phyloP scores from a whole-genome alignment of 2,113 vertebrate genomes.

The Brachyistius frenatus region DNA sequence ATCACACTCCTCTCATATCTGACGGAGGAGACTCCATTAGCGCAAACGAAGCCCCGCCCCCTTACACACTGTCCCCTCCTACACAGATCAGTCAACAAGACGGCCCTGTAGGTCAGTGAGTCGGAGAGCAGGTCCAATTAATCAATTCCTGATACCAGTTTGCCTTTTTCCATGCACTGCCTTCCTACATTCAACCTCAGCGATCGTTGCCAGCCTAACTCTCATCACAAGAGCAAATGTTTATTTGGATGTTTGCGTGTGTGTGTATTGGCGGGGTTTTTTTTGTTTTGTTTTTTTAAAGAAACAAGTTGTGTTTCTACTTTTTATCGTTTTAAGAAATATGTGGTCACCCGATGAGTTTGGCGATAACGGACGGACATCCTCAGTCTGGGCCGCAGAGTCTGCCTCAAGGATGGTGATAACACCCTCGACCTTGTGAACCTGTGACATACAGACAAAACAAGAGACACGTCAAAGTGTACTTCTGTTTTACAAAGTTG shows the following conservation, averaged over 20 bases:
- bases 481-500: constrained; percentile 7
- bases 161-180: constrained; percentile 78
- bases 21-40: constrained; percentile 75
- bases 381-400: constrained; percentile 60
- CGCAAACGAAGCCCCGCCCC: constrained; percentile 85
- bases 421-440: constrained; percentile 12
- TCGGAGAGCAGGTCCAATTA: constrained; percentile 67
- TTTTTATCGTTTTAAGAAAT: constrained; percentile 49
- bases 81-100: constrained; percentile 42
- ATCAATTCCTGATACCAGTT: constrained; percentile 54
- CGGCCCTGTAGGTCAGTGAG: constrained; percentile 36
- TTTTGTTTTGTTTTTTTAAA: constrained; percentile 33
- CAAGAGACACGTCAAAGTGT: constrained; percentile 17
- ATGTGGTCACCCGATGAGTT: constrained; percentile 53
- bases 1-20: constrained; percentile 69
- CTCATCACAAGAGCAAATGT: constrained; percentile 62
- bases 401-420: constrained; percentile 31
- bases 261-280: constrained; percentile 6
- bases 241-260: constrained; percentile 42
- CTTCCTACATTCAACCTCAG: constrained; percentile 74
- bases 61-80: constrained; percentile 79
- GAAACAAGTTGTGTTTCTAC: constrained; percentile 49
- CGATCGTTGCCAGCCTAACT: constrained; percentile 72
- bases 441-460: not conserved
- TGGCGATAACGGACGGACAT: constrained; percentile 54